Base-by-base conservation (phyloP, 2,113 vertebrate species). In the Phalacrocorax pelagicus region DNA sequence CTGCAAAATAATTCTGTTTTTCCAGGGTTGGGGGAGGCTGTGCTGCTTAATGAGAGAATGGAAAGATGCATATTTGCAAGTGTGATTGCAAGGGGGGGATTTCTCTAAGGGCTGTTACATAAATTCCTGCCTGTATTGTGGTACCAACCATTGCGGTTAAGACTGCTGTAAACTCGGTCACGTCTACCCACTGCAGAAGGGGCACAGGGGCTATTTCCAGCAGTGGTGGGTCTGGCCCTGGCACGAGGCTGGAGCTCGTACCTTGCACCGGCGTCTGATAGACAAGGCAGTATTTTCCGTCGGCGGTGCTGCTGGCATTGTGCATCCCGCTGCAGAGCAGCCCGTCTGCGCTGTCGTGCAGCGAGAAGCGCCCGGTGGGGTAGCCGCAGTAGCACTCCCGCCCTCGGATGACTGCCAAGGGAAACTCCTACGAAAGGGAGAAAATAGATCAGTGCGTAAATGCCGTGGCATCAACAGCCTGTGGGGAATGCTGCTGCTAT, bases 181-280 rank as follows among this genome's bases (percentile, higher is more conserved):
- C 54, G 34, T 58, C 2, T 10, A 8, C 23, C 29, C 6, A 0
- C 51, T 3, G 72, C 58, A 22, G 57, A 5, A 40, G 32, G 67
- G 42, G 30, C 5, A 0, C 22, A 0, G 46, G 54, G 79, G 36
- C 51, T 29, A 1, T 15, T 15, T 11, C 6, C 46, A 44, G 72
- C 81, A 22, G 44, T 0, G 2, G 27, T 9, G 65, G 55, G 17
- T 30, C 54, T 20, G n/a, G 69, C 54, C 36, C 69, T 27, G 51
- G 86, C 15, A 0, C 10, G 4, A 4, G 55, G 51, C 62, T 5
- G 58, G 29, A 4, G 61, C 72, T 23, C 2, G 97, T 97, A 99
- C 99, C 99, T 96, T 99, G 99, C 87, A 99, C 98, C 0, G 99
- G 99, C 0, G 99, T 99, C 97, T 99, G 99, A 42, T 99, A 99